Percentiles rank a stretch among this genome's conserved stretches.
Conservation (phyloP, 2,797 vertebrate genomes). For the Chaetodon trifasciatus region DNA sequence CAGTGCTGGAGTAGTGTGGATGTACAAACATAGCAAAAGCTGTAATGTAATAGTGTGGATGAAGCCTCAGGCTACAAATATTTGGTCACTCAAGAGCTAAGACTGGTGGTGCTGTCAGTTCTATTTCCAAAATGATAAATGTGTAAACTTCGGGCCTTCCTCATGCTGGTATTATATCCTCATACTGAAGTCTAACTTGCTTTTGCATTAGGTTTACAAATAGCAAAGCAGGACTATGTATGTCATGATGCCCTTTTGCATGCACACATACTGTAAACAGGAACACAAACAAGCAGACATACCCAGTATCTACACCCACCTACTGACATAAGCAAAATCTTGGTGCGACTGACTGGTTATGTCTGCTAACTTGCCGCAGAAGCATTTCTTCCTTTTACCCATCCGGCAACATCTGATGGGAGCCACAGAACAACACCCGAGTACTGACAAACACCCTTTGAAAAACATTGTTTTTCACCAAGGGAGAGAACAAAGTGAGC, state of each 20-base stretch:
- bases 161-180: neutral
- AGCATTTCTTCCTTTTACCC: constrained; percentile 10
- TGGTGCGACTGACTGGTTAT: neutral
- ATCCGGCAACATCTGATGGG: constrained; percentile 28
- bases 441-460: constrained; percentile 44
- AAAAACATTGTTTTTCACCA: constrained; percentile 36
- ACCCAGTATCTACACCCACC: neutral
- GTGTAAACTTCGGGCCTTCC: neutral
- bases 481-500: constrained; percentile 64
- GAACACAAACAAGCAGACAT: neutral
- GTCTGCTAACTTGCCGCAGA: neutral
- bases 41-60: too few relatives aligned
- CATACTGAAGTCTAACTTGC: neutral
- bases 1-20: too few relatives aligned
- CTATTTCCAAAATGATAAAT: neutral
- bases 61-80: neutral
- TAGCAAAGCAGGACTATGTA: neutral
- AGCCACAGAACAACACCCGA: constrained; percentile 23
- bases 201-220: neutral
- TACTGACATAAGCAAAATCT: constrained; percentile 6
- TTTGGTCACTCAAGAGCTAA: neutral
- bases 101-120: neutral
- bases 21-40: too few relatives aligned
- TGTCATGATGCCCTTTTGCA: neutral
- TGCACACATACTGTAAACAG: neutral